A percentile compares a stretch with the other conserved stretches of the same genome.
These are phyloP conservation scores for human (Homo sapiens) DNA, from an alignment of 2,113 vertebrate species.

Conservation along the genomic window DNA sequence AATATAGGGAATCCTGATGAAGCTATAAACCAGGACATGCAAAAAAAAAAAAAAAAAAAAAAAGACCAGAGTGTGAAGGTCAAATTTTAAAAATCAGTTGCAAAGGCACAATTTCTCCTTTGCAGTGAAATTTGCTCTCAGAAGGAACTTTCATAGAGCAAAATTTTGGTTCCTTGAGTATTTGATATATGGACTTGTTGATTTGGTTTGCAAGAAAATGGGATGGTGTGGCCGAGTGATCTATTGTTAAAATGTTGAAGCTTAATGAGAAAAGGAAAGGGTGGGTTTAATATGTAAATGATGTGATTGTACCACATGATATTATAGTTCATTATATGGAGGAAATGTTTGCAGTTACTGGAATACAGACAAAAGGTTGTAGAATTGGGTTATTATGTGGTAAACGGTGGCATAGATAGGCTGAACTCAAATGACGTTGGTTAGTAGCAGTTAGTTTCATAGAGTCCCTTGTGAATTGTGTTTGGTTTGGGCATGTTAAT, in stretches of 20 bases:
- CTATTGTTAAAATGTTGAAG: background rate
- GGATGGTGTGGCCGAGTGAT: background rate
- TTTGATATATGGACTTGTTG: background rate
- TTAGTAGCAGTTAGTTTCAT: background rate
- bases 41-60: background rate
- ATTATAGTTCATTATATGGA: background rate
- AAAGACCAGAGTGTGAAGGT: background rate
- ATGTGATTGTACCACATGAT: background rate
- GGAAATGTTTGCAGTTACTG: background rate
- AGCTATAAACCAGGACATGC: background rate
- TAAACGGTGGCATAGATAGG: background rate
- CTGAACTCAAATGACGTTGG: background rate
- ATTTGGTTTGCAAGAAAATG: background rate
- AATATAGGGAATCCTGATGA: background rate
- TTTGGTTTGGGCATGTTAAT: background rate
- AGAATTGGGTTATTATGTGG: background rate
- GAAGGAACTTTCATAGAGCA: background rate
- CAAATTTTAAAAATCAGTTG: background rate
- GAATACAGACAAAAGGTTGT: background rate
- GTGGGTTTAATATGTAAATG: background rate
- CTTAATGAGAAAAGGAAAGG: background rate
- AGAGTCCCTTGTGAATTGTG: background rate
- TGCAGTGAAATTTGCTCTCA: background rate
- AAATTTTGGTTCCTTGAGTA: background rate
- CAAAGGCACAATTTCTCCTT: background rate